Base-by-base conservation (phyloP, 2,888 invertebrate genomes). In the Frankliniella intonsa region DNA sequence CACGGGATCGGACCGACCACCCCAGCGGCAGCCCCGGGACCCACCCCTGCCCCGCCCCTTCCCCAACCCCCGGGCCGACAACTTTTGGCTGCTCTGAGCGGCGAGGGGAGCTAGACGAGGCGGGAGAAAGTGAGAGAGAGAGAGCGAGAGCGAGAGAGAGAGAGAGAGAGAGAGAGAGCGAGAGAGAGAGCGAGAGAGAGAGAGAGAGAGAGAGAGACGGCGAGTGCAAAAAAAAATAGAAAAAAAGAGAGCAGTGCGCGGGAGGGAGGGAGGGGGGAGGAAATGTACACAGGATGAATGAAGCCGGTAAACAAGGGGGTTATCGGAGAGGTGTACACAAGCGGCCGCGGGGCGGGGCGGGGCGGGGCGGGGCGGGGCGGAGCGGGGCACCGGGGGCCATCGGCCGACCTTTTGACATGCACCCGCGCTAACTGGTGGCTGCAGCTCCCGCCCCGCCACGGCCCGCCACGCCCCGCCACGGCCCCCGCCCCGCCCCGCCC, bases 291-390 rank as follows among this genome's bases (percentile, higher is more conserved):
- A 55, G 82, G 65, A 81, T 81, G 49, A 80, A 81, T 80, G 83
- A 81, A 83, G 84, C 83, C 84, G 82, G 80, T 83, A 83, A 84
- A 84, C 81, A 80, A 85, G 83, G 83, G 84, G 55, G 81, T 80
- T 81, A 83, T 81, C 83, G 83, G 81, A 85, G 85, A 84, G 84
- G 85, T 85, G 86, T 86, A 85, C 86, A 82, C 81, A 81, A 49
- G 81, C 82, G 19, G 80, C 55, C 38, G 25, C 25, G 55, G 62
- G 82, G 38, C 27, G 25, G 17, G 51, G 51, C 80, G 55, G 49
- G 38, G 38, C 38, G 38, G 38, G 38, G 38, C 38, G 38, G 38
- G 38, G 38, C 38, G 38, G 38, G 38, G n/a, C n/a, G n/a, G n/a
- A n/a, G n/a, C 5, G 38, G 38, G 5, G 5, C 38, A 38, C 38